Base-by-base conservation (phyloP, 2,797 vertebrate genomes). In the Falco cherrug region DNA sequence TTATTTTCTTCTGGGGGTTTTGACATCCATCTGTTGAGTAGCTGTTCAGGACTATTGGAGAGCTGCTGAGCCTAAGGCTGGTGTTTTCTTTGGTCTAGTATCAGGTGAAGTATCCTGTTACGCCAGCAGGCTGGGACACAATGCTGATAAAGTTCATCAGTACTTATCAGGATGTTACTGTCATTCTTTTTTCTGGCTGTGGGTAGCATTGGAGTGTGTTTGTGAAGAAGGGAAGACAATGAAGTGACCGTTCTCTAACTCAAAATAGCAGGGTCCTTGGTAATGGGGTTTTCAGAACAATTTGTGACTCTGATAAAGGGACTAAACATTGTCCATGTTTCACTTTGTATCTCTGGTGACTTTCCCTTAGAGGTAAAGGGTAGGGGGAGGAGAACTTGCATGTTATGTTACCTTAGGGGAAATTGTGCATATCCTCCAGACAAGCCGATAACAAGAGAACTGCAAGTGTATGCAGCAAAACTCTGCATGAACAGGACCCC, bases 261-360 rank as follows among this genome's bases (percentile, higher is more conserved):
- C 65, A 89, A 68, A 91, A 71, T 22, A 74, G 51, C 53, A 73
- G 1, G 3, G 54, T 41, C 61, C 60, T 87, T 74, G 37, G 64
- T 65, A 71, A 67, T 61, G 45, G 26, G 39, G 9, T 50, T 90
- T 95, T 81, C 33, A 35, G 60, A 69, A 64, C 9, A 10, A 60
- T 89, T 89, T 75, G 50, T 86, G 85, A 13, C 57, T 64, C 57
- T 68, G 78, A 85, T 87, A 84, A 91, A 91, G 69, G 94, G 92
- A 78, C 69, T 86, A 41, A 93, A 76, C 28, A 4, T 76, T 89
- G 24, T 74, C 60, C 6, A 1, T 35, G 19, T 70, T 77, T 82
- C 31, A 10, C 54, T 69, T 67, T 80, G 28, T 70, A 25, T 78
- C 76, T 91, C 41, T 3, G 14, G 39, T 69, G 61, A 56, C 57